Evolutionary conservation across 2,888 invertebrate species (phyloP).

Genomic region (Dinocampus coccinellae): DNA sequence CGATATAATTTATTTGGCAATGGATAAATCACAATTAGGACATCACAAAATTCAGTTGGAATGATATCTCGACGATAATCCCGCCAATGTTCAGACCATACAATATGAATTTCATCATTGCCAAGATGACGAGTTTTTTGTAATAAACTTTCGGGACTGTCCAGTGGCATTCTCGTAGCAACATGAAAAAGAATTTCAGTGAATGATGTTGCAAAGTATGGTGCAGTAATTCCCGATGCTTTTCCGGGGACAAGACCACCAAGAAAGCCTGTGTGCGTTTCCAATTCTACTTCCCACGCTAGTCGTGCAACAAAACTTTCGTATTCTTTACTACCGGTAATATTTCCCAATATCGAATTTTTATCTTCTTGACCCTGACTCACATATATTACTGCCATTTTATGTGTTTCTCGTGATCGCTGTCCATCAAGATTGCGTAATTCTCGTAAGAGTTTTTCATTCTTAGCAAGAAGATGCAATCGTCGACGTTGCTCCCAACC

Average conservation of each 20-base stretch:
- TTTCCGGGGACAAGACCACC: constrained; percentile 94
- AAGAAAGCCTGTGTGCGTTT: constrained; percentile 94
- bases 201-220: constrained; percentile 94
- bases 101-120: constrained; percentile 98
- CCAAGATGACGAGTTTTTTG: constrained; percentile 95
- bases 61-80: constrained; percentile 97
- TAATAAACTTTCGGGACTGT: constrained; percentile 86
- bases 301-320: constrained; percentile 85
- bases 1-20: constrained; percentile 87
- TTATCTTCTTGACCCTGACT: constrained; percentile 98
- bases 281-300: constrained; percentile 89
- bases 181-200: constrained; percentile 97
- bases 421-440: constrained; percentile 94
- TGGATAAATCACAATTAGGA: constrained; percentile 96
- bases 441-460: constrained; percentile 90
- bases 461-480: constrained; percentile 88
- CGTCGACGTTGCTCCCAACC: constrained; percentile 90
- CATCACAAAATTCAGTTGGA: constrained; percentile 99
- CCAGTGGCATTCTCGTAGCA: constrained; percentile 95
- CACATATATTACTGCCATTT: constrained; percentile 97
- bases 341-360: constrained; percentile 91
- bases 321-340: constrained; percentile 92
- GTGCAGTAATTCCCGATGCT: constrained; percentile 92
- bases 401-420: constrained; percentile 92
- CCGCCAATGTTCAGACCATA: constrained; percentile 98